phyloP scores from a whole-genome alignment of 2,888 invertebrate species.

The Unio delphinus region DNA sequence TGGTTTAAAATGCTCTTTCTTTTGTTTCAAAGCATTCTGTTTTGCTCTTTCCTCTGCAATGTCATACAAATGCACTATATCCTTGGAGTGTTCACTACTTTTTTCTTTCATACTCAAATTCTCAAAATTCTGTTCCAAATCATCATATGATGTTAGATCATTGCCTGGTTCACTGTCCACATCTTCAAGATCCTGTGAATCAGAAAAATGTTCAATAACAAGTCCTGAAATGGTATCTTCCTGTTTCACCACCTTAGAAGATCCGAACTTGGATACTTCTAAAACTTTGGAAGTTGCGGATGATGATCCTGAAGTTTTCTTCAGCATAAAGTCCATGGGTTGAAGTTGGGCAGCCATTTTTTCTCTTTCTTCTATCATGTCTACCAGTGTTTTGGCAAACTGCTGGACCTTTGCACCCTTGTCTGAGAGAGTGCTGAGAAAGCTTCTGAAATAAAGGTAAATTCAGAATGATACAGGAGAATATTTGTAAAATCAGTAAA shows the following conservation, averaged over 20 bases:
- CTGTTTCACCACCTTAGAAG: too few species aligned
- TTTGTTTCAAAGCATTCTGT: conserved; percentile 4
- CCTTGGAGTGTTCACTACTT: background rate
- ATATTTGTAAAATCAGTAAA: too few species aligned
- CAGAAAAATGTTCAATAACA: too few species aligned
- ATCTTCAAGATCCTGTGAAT: too few species aligned
- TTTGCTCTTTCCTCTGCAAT: conserved; percentile 27
- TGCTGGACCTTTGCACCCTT: conserved; percentile 34
- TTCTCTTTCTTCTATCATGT: background rate
- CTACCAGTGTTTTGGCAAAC: conserved; percentile 11
- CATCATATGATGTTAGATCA: background rate
- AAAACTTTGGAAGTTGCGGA: too few species aligned
- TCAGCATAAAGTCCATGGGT: background rate
- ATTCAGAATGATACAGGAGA: background rate
- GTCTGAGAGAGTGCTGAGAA: conserved; percentile 33
- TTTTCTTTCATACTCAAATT: conserved; percentile 2
- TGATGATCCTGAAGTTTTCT: too few species aligned
- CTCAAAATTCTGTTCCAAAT: conserved; percentile 2
- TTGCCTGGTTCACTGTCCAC: too few species aligned
- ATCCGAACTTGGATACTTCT: too few species aligned
- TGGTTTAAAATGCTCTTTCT: conserved; percentile 4
- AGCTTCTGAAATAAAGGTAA: conserved; percentile 23
- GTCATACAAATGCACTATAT: conserved; percentile 29
- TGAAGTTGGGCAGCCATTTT: background rate
- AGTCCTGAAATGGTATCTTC: too few species aligned